phyloP scores from a whole-genome alignment of 2,888 invertebrate species.

The Drosophila picticornis region DNA sequence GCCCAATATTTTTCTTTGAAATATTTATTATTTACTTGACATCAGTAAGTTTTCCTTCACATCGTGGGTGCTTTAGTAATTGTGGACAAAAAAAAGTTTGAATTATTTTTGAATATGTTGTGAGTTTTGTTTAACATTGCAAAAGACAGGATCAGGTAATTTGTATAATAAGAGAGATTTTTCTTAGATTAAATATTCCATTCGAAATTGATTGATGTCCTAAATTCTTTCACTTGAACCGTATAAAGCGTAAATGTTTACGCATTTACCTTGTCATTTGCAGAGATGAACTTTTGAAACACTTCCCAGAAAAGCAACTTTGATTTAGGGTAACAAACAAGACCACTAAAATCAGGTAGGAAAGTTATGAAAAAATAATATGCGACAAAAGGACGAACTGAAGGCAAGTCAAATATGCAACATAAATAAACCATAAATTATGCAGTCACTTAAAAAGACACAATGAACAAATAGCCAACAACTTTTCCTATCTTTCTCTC shows the following conservation, averaged over 20 bases:
- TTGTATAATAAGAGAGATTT: background rate
- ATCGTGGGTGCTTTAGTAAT: background rate
- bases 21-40: conserved; percentile 46
- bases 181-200: background rate
- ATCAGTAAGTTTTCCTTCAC: conserved; percentile 13
- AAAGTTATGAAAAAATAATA: conserved; percentile 20
- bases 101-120: background rate
- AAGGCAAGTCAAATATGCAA: conserved; percentile 37
- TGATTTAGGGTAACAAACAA: conserved; percentile 20
- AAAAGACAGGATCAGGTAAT: background rate
- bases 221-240: background rate
- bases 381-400: conserved; percentile 1
- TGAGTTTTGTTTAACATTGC: background rate
- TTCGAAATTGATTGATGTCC: background rate
- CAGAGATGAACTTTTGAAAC: background rate
- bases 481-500: background rate
- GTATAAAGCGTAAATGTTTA: background rate
- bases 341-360: conserved; percentile 11
- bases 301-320: conserved; percentile 5
- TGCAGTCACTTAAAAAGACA: conserved; percentile 39
- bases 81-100: background rate
- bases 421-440: conserved; percentile 47
- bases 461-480: conserved; percentile 22
- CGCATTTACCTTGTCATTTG: background rate
- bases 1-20: conserved; percentile 19